phyloP scores from a whole-genome alignment of 2,113 vertebrate species.

The Oophaga pumilio region DNA sequence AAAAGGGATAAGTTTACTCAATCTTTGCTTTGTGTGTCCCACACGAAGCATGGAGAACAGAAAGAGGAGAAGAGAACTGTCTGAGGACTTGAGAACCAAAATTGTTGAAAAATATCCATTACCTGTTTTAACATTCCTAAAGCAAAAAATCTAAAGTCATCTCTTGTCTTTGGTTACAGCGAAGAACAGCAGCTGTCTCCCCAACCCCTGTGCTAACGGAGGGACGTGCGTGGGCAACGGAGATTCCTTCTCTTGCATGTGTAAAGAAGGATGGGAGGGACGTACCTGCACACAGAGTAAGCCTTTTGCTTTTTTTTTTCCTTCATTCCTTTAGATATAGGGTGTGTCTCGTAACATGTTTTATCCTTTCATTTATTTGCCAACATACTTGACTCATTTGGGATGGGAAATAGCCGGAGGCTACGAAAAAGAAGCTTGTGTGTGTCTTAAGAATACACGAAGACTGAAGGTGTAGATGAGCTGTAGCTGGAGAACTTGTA shows the following conservation, averaged over 20 bases:
- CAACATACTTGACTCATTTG: slow-evolving; percentile 66
- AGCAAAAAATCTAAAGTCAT: neutral
- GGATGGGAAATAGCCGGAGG: slow-evolving; percentile 63
- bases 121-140: neutral
- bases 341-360: slow-evolving; percentile 62
- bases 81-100: too few species aligned
- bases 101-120: too few species aligned
- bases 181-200: slow-evolving; percentile 88
- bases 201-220: slow-evolving; percentile 88
- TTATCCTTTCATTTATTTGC: slow-evolving; percentile 60
- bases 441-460: slow-evolving; percentile 6
- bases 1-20: too few species aligned
- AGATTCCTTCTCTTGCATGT: slow-evolving; percentile 89
- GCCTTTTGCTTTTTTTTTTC: slow-evolving; percentile 59
- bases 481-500: neutral
- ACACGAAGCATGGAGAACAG: too few species aligned
- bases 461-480: neutral
- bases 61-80: too few species aligned
- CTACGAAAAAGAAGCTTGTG: slow-evolving; percentile 58
- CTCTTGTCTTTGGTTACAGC: slow-evolving; percentile 67
- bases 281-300: slow-evolving; percentile 88
- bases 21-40: too few species aligned
- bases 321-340: slow-evolving; percentile 51
- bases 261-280: slow-evolving; percentile 95
- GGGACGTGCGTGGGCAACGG: slow-evolving; percentile 91